Evolutionary conservation across 2,113 vertebrate genomes (phyloP).

Genomic region (Myiagra hebetior): DNA sequence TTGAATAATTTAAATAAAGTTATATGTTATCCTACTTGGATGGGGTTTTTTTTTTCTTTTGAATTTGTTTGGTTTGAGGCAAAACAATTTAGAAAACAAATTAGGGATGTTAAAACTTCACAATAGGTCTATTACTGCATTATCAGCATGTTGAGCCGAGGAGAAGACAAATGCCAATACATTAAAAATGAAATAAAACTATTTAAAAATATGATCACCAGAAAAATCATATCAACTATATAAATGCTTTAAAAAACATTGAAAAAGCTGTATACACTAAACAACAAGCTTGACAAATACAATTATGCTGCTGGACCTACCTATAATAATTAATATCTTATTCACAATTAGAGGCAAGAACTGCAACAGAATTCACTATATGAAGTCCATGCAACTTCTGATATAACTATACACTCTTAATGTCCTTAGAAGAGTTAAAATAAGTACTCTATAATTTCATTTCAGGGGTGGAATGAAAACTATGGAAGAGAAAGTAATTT

Average conservation of each 20-base stretch:
- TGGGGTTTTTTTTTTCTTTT: neutral
- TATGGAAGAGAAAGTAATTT: neutral
- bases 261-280: neutral
- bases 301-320: neutral
- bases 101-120: neutral
- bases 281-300: neutral
- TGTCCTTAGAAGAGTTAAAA: neutral
- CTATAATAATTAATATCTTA: neutral
- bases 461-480: neutral
- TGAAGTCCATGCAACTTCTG: neutral
- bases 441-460: neutral
- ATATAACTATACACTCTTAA: neutral
- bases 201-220: neutral
- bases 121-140: neutral
- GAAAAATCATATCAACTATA: neutral
- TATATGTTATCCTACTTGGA: neutral
- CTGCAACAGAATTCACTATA: neutral
- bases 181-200: neutral
- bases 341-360: neutral
- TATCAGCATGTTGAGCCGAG: neutral
- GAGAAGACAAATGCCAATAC: neutral
- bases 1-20: neutral
- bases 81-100: neutral
- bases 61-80: neutral
- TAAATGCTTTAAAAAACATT: neutral